Percentiles rank a stretch among this genome's conserved stretches.
phyloP scores from a whole-genome alignment of 2,888 invertebrate genomes.

The Saturnia japonica region DNA sequence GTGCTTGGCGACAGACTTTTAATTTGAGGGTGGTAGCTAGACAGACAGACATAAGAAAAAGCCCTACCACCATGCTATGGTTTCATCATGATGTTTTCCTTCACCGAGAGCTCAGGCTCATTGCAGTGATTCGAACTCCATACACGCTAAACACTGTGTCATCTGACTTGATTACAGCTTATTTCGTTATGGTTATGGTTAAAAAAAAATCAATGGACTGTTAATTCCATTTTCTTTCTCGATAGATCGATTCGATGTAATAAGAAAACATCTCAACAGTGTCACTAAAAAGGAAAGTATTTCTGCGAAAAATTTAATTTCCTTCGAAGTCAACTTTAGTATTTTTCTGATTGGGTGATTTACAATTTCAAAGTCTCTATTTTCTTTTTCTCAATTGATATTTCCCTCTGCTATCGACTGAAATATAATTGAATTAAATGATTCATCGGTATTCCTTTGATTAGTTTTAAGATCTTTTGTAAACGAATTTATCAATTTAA shows the following conservation, averaged over 20 bases:
- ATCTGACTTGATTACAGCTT: no score
- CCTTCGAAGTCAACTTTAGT: slow-evolving; percentile 21
- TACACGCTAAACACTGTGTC: no score
- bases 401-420: slow-evolving; percentile 25
- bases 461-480: slow-evolving; percentile 7
- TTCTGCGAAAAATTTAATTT: slow-evolving; percentile 19
- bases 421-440: slow-evolving; percentile 27
- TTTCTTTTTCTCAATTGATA: slow-evolving; percentile 19
- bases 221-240: neutral
- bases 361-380: slow-evolving; percentile 20
- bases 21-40: no score
- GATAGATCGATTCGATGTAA: neutral
- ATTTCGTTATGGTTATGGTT: neutral
- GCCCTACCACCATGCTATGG: no score
- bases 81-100: no score
- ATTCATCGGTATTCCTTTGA: slow-evolving; percentile 24
- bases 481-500: slow-evolving; percentile 6
- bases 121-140: no score
- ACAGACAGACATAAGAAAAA: no score
- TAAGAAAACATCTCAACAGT: neutral
- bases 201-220: neutral
- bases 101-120: no score
- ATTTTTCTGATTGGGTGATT: slow-evolving; percentile 22
- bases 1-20: no score
- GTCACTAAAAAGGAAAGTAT: neutral